Evolutionary conservation across 2,888 invertebrate genomes (phyloP).

Genomic region (Octonoba sinensis): DNA sequence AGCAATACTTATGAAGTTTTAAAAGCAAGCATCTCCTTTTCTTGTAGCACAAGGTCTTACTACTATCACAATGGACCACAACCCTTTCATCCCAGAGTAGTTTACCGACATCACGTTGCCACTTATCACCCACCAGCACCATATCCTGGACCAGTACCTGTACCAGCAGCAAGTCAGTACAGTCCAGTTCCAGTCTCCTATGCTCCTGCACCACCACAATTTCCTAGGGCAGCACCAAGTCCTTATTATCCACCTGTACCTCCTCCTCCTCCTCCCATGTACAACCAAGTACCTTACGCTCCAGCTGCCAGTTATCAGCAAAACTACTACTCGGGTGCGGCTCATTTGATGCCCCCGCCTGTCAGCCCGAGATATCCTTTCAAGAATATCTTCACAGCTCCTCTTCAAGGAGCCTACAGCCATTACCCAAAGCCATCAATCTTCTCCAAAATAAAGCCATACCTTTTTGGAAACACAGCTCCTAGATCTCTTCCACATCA

Average conservation of each 20-base stretch:
- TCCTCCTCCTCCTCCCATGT: conserved; percentile 26
- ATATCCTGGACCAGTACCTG: conserved; percentile 3
- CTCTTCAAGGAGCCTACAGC: conserved; percentile 15
- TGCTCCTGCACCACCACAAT: conserved; percentile 11
- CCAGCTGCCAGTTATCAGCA: conserved; percentile 47
- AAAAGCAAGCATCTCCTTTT: not conserved
- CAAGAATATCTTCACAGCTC: conserved; percentile 23
- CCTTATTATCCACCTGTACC: not conserved
- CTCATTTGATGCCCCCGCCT: conserved; percentile 9
- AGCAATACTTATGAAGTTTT: not conserved
- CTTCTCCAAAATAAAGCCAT: conserved; percentile 48
- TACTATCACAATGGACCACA: conserved; percentile 20
- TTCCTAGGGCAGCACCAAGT: not conserved
- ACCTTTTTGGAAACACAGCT: conserved; percentile 27
- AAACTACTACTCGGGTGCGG: conserved; percentile 10
- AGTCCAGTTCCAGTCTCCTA: conserved; percentile 7
- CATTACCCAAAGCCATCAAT: conserved; percentile 27
- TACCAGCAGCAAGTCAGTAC: conserved; percentile 7
- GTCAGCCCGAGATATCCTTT: conserved; percentile 30
- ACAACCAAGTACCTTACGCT: conserved; percentile 12
- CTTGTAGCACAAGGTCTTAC: conserved; percentile 44
- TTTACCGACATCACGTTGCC: conserved; percentile 39
- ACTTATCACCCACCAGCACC: conserved; percentile 41
- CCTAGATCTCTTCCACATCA: conserved; percentile 47
- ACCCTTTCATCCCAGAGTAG: conserved; percentile 27